Percentiles rank a stretch among this genome's conserved stretches.
phyloP scores from a whole-genome alignment of 2,888 invertebrate species.

The Caenorhabditis parvicauda region DNA sequence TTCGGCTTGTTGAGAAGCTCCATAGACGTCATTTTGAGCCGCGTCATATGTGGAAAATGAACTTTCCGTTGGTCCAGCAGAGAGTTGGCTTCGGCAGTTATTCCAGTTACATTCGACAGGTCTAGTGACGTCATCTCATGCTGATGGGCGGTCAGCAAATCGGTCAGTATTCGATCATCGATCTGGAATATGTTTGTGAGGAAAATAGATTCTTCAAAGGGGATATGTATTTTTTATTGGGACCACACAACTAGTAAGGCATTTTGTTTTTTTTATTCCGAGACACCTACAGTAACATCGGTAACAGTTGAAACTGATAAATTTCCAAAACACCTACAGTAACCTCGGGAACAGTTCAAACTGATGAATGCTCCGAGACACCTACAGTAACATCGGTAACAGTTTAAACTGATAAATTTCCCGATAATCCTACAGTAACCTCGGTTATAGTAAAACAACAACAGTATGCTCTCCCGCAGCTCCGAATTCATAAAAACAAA shows the following conservation, averaged over 20 bases:
- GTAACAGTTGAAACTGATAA: neutral
- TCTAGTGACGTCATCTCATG: constrained; percentile 28
- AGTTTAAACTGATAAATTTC: no score
- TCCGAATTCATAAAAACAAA: neutral
- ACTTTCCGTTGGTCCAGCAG: constrained; percentile 24
- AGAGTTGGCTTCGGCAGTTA: constrained; percentile 28
- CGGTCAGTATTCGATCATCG: constrained; percentile 30
- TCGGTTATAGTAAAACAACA: no score
- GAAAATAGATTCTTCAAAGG: constrained; percentile 1
- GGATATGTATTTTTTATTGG: neutral
- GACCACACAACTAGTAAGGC: neutral
- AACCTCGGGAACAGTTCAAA: no score
- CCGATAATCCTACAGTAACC: no score
- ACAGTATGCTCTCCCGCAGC: no score
- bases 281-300: no score
- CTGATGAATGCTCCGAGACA: no score
- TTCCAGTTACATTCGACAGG: constrained; percentile 32
- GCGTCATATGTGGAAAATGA: constrained; percentile 23
- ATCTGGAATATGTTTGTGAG: constrained; percentile 6
- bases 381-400: no score
- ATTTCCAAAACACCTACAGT: neutral
- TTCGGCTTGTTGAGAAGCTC: constrained; percentile 31
- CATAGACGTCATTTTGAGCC: constrained; percentile 35
- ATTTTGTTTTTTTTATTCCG: no score
- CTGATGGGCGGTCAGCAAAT: constrained; percentile 32